Conservation (phyloP, 2,113 vertebrate genomes). For the Laticauda laticaudata region DNA sequence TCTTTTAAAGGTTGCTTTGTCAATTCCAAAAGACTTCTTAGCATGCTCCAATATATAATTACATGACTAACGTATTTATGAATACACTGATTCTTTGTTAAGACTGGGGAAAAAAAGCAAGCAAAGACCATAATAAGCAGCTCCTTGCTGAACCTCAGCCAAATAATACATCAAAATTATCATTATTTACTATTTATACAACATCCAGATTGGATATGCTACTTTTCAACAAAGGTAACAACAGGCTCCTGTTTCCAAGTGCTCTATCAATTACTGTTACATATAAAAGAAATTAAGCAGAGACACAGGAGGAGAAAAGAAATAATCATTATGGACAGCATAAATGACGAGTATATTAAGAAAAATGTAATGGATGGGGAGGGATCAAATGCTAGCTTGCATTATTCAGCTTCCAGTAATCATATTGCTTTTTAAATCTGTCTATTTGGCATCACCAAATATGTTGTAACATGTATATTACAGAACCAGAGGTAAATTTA, state of each 20-base stretch:
- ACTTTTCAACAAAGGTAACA: neutral
- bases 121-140: neutral
- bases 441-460: neutral
- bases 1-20: slow-evolving; percentile 52
- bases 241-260: neutral
- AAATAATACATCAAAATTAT: neutral
- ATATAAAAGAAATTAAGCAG: slow-evolving; percentile 6
- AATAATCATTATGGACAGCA: neutral
- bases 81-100: slow-evolving; percentile 32
- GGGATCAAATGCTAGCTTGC: no score
- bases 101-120: neutral
- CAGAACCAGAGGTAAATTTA: neutral
- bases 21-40: slow-evolving; percentile 40
- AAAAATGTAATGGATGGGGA: neutral
- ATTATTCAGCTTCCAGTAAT: neutral
- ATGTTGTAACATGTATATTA: neutral
- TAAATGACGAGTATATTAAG: rapidly evolving
- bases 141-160: neutral
- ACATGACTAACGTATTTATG: slow-evolving; percentile 23
- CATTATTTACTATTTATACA: neutral
- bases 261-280: neutral
- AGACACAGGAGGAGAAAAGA: neutral
- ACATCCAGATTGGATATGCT: neutral
- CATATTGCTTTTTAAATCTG: neutral
- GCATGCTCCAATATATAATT: slow-evolving; percentile 35